These are phyloP conservation scores for Drosophila fulvimacula DNA, from an alignment of 2,888 invertebrate species.

Conservation along the genomic window DNA sequence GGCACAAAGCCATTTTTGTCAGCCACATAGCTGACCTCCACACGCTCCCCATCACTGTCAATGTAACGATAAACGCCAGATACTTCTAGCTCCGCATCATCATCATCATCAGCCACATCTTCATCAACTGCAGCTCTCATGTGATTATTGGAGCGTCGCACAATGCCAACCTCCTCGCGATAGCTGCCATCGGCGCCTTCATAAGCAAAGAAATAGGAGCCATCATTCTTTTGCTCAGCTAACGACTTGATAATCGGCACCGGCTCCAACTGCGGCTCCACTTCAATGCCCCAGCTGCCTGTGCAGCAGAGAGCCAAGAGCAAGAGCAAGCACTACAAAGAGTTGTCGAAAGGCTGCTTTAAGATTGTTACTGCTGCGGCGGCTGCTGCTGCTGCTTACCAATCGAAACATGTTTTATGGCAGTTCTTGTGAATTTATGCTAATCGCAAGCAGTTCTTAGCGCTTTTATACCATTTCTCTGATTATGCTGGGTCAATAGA, in stretches of 20 bases:
- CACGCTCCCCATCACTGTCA: constrained; percentile 71
- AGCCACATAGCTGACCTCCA: constrained; percentile 81
- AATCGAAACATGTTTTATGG: constrained; percentile 65
- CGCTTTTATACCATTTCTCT: constrained; percentile 63
- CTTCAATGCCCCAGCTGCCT: constrained; percentile 5
- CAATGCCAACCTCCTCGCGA: constrained; percentile 79
- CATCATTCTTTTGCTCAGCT: constrained; percentile 72
- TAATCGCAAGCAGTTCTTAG: constrained; percentile 62
- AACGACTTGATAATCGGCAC: constrained; percentile 72
- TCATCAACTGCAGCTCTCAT: constrained; percentile 27
- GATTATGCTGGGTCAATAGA: constrained; percentile 62
- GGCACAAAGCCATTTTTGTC: constrained; percentile 81
- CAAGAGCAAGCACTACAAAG: constrained; percentile 34
- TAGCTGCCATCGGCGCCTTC: constrained; percentile 78
- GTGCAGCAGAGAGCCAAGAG: constrained; percentile 21
- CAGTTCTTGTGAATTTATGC: constrained; percentile 60
- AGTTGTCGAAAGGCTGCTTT: neutral
- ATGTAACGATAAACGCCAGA: constrained; percentile 80
- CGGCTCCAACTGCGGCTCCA: constrained; percentile 17
- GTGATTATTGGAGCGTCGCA: constrained; percentile 33
- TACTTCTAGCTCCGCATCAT: constrained; percentile 67
- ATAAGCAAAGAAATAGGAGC: constrained; percentile 79
- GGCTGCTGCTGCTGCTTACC: constrained; percentile 52
- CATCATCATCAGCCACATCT: constrained; percentile 48
- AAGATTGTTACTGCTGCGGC: neutral